These are phyloP conservation scores for Craniophora ligustri DNA, from an alignment of 2,888 invertebrate genomes.

Conservation along the genomic window DNA sequence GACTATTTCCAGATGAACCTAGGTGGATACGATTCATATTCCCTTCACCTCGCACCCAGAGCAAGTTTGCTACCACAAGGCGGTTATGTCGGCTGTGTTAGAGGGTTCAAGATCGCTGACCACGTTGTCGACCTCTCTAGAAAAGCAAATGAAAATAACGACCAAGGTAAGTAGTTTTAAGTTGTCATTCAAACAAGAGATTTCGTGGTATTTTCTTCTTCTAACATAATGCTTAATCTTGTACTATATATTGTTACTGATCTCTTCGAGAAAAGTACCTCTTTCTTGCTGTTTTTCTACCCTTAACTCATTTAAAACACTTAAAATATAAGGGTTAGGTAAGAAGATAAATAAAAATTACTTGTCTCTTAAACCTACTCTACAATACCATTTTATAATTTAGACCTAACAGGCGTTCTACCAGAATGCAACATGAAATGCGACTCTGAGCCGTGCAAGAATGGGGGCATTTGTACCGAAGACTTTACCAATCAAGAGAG, in stretches of 20 bases:
- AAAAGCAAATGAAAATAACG: constrained; percentile 91
- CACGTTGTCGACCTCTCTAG: constrained; percentile 93
- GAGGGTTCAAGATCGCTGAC: constrained; percentile 95
- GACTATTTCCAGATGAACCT: constrained; percentile 96
- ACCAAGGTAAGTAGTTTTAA: constrained; percentile 90
- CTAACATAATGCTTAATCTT: too few species aligned
- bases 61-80: constrained; percentile 83
- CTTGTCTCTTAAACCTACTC: too few species aligned
- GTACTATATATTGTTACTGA: too few species aligned
- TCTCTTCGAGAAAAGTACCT: too few species aligned
- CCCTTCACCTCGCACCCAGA: constrained; percentile 86
- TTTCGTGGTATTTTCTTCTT: too few species aligned
- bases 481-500: constrained; percentile 95
- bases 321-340: too few species aligned
- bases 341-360: too few species aligned
- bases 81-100: constrained; percentile 95
- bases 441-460: constrained; percentile 95
- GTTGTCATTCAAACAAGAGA: too few species aligned
- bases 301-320: too few species aligned
- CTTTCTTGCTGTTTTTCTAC: too few species aligned
- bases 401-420: constrained; percentile 91
- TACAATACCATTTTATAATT: background rate
- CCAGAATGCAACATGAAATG: constrained; percentile 96
- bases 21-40: constrained; percentile 94
- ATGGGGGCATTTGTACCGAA: constrained; percentile 95